phyloP scores from a whole-genome alignment of 30 jellyfish, hydroid and myxozoan genomes.

The Sanderia malayensis region DNA sequence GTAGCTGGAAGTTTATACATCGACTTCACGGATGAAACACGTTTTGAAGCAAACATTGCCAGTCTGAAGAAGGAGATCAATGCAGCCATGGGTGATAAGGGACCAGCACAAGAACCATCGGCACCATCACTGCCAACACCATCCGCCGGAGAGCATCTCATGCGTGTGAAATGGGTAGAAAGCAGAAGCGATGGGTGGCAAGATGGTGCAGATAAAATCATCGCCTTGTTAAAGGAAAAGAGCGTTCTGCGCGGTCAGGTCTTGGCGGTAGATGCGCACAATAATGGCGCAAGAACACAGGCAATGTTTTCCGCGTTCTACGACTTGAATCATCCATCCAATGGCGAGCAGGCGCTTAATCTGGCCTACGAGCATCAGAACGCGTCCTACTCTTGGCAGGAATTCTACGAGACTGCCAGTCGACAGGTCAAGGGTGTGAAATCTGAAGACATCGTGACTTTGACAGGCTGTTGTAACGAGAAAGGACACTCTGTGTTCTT shows the following conservation, averaged over 20 bases:
- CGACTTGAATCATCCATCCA: constrained; percentile 23
- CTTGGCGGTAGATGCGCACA: constrained; percentile 15
- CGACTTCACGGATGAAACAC: constrained; percentile 28
- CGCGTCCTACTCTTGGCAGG: constrained; percentile 7
- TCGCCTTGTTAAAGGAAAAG: constrained; percentile 5
- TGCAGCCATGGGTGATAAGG: not conserved
- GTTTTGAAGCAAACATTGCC: constrained; percentile 12
- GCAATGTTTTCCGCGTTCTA: constrained; percentile 28
- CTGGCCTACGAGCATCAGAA: constrained; percentile 27
- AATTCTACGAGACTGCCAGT: constrained; percentile 14
- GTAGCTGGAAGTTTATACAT: constrained; percentile 26
- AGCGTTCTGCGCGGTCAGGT: constrained; percentile 12
- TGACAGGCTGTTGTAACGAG: constrained; percentile 26
- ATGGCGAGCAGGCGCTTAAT: constrained; percentile 23
- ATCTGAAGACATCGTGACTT: constrained; percentile 5
- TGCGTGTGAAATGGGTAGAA: constrained; percentile 17
- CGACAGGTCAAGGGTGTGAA: constrained; percentile 6
- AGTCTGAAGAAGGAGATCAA: constrained; percentile 15
- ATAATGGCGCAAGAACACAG: constrained; percentile 11
- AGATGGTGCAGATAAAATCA: constrained; percentile 11
- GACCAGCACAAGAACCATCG: not conserved
- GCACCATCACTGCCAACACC: not conserved
- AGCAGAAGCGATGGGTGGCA: constrained; percentile 10
- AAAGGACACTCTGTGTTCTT: constrained; percentile 25
- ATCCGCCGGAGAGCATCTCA: constrained; percentile 16